These are phyloP conservation scores for Todus mexicanus DNA, from an alignment of 2,797 vertebrate genomes.

Conservation along the genomic window DNA sequence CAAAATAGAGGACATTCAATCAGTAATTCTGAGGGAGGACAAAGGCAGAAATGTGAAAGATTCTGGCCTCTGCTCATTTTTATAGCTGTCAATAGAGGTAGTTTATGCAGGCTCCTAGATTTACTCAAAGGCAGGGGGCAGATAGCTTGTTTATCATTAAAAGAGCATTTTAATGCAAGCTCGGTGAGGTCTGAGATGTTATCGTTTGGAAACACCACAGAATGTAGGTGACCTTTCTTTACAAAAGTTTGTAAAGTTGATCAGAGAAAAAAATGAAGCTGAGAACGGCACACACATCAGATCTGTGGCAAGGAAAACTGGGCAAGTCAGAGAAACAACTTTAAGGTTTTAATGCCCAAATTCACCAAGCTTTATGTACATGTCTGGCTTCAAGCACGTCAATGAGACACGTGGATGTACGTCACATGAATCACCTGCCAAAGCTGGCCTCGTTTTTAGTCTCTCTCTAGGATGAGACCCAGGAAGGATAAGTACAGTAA, in stretches of 20 bases:
- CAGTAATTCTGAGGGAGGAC: constrained; percentile 41
- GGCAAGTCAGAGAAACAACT: not conserved
- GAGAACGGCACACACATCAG: not conserved
- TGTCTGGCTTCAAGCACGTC: not conserved
- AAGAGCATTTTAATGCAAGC: constrained; percentile 23
- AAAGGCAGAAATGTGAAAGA: constrained; percentile 25
- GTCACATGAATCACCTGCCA: not conserved
- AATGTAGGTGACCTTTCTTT: constrained; percentile 17
- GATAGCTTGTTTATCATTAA: constrained; percentile 5
- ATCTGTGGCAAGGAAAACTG: not conserved
- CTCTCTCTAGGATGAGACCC: not conserved
- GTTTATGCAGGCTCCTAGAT: constrained; percentile 11
- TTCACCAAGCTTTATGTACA: not conserved
- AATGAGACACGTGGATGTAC: rapidly evolving
- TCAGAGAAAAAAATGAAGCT: not conserved
- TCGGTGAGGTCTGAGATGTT: not conserved
- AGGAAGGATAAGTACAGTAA: not conserved
- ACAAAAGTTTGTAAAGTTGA: not conserved
- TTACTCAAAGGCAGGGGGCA: not conserved
- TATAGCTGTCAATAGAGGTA: constrained; percentile 24
- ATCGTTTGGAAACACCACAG: not conserved
- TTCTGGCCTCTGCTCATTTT: constrained; percentile 44
- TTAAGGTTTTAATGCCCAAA: not conserved
- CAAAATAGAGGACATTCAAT: constrained; percentile 55
- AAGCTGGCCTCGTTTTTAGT: not conserved